phyloP scores from a whole-genome alignment of 2,888 invertebrate genomes.

The Nebria brevicollis region DNA sequence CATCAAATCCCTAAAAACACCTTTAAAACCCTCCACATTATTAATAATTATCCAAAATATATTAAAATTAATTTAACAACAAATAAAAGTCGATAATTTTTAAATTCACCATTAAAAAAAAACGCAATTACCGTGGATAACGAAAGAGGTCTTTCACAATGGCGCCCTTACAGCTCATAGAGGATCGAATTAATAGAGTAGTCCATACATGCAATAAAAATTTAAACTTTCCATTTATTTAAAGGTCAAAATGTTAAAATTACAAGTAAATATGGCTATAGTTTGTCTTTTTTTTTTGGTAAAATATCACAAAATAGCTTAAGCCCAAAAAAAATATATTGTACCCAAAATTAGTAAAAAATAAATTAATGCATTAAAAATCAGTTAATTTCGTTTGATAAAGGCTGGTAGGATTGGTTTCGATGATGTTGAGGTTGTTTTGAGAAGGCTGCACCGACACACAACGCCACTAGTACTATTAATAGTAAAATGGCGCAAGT shows the following conservation, averaged over 20 bases:
- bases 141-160: no score
- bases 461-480: constrained; percentile 8
- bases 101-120: no score
- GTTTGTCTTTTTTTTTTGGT: not conserved
- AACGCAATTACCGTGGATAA: no score
- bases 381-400: constrained; percentile 28
- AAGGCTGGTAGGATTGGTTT: constrained; percentile 35
- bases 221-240: not conserved
- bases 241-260: not conserved
- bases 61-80: no score
- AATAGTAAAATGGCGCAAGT: constrained; percentile 25
- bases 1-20: no score
- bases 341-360: not conserved
- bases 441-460: constrained; percentile 16
- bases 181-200: no score
- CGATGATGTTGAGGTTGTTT: constrained; percentile 14
- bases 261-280: not conserved
- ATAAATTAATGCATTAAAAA: not conserved
- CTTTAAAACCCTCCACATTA: no score
- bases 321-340: not conserved
- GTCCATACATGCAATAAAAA: not conserved
- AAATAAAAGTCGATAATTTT: no score
- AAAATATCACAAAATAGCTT: not conserved
- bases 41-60: no score
- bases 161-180: no score